Evolutionary conservation across 2,888 invertebrate genomes (phyloP), one percentile per base, ranked within the genome.

Genomic region (Drosophila mimica): DNA sequence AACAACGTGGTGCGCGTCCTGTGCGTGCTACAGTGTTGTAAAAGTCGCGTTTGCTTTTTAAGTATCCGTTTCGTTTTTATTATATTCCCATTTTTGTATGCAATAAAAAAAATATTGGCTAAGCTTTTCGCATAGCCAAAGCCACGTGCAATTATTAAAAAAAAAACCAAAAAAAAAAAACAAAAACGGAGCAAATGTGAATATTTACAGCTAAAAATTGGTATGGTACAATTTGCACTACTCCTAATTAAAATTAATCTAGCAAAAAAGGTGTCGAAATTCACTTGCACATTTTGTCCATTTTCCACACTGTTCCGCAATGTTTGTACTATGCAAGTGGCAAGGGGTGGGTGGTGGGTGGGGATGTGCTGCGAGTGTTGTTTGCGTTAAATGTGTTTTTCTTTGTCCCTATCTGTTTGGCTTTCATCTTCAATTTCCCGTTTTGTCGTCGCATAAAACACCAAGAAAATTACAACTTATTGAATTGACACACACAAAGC

Each of bases 341-440:
- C 9, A 13, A 9, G 28, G 17, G 48, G 4, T 13, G 25, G 15
- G 13, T 17, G 25, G 49, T 17, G 17, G 17, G 17, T 9, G 49
- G 28, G 25, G 8, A 15, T 15, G 8, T 46, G 7, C 46, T 46
- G 20, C 13, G 46, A 25, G 46, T 25, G 5, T 28, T 28, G 17
- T 49, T 9, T 9, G 17, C 80, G 80, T 76, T 77, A 70, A 75
- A 86, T 82, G 84, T 85, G 82, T 79, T 77, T 76, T 78, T 76
- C 70, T 76, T 62, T 76, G 61, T 62, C 20, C 13, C 57, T 88
- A 87, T 88, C 89, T 74, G 73, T 57, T 74, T 68, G 79, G 79
- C 87, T 86, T 86, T 81, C 87, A 88, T 86, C 89, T 86, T 83
- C 86, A 86, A 88, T 86, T 86, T 88, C 85, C 86, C 88, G 83